phyloP scores from a whole-genome alignment of 2,113 vertebrate species.

The Hystrix cristata region DNA sequence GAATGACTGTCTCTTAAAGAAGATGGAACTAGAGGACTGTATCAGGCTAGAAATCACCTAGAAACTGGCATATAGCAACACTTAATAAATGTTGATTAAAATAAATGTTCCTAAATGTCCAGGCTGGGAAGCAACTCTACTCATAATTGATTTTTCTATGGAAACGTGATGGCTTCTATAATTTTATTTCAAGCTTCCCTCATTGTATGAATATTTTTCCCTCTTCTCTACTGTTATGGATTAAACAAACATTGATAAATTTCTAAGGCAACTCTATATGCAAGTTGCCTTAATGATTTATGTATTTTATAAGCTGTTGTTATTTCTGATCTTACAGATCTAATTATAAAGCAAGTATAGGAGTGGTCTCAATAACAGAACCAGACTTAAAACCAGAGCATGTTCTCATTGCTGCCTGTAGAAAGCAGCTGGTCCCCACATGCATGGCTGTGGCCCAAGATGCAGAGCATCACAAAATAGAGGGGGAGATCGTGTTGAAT shows the following conservation, averaged over 20 bases:
- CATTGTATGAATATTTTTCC: background rate
- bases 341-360: background rate
- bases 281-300: background rate
- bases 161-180: background rate
- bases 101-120: slow-evolving; percentile 8
- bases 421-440: too few species aligned
- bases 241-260: slow-evolving; percentile 20
- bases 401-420: background rate
- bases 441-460: background rate
- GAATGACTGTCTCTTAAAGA: background rate
- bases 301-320: slow-evolving; percentile 31
- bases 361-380: background rate
- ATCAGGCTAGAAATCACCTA: background rate
- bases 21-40: background rate
- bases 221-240: background rate
- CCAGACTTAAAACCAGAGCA: background rate
- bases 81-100: background rate
- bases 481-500: background rate
- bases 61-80: background rate
- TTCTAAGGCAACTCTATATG: background rate
- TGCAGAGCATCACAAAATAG: background rate
- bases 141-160: background rate
- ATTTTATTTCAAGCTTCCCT: background rate
- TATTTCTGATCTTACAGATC: background rate
- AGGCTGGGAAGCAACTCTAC: background rate